These are phyloP conservation scores for Microcebus ravelobensis DNA, from an alignment of 2,113 vertebrate genomes.

Conservation along the genomic window DNA sequence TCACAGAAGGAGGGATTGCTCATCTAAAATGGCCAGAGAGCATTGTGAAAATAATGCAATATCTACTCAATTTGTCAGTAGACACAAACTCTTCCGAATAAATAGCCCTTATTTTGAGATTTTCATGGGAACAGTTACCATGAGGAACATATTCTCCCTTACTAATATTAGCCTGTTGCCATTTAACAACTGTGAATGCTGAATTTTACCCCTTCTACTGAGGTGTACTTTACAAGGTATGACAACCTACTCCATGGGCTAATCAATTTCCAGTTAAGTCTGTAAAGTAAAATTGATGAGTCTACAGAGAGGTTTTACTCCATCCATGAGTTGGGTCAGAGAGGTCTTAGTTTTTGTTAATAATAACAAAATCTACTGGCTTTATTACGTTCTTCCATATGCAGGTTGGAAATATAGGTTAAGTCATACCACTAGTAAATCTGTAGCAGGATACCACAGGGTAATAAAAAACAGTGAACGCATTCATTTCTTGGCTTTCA, in stretches of 20 bases:
- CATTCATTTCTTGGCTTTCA: constrained; percentile 7
- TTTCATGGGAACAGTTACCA: neutral
- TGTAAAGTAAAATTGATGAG: constrained; percentile 48
- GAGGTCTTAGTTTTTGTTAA: constrained; percentile 14
- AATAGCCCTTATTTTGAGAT: neutral
- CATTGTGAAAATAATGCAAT: neutral
- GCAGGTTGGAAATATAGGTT: constrained; percentile 46
- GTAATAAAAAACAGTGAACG: constrained; percentile 13
- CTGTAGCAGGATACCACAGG: constrained; percentile 42
- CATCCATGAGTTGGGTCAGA: neutral
- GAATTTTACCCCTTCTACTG: neutral
- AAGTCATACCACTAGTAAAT: constrained; percentile 49
- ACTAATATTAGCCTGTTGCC: neutral
- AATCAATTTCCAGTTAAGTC: constrained; percentile 2
- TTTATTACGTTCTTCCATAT: neutral
- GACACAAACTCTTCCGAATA: neutral
- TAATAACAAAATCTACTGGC: neutral
- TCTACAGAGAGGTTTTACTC: constrained; percentile 10
- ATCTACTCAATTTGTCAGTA: neutral
- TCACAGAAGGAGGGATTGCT: neutral
- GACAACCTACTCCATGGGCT: neutral
- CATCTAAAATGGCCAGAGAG: neutral
- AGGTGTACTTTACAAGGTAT: neutral
- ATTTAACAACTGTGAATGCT: neutral
- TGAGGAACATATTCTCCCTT: neutral